Conservation (phyloP, 2,113 vertebrate genomes). For the Barnardius zonarius region DNA sequence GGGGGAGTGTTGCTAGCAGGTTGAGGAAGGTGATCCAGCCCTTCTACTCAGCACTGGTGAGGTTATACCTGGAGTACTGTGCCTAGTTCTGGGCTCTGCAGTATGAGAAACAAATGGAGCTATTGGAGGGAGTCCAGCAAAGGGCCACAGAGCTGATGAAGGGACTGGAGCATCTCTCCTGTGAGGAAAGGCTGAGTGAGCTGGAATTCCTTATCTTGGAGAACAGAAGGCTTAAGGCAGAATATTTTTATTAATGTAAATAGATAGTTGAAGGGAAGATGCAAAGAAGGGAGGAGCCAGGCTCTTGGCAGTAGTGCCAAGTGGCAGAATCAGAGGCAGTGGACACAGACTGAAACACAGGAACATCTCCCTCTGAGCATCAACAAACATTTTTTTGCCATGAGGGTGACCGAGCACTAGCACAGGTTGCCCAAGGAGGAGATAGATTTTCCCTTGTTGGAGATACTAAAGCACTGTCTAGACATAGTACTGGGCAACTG, state of each 20-base stretch:
- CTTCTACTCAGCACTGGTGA: neutral
- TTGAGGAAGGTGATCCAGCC: neutral
- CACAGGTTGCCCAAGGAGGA: neutral
- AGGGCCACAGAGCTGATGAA: neutral
- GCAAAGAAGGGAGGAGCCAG: neutral
- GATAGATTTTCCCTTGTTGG: fast-evolving
- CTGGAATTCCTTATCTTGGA: neutral
- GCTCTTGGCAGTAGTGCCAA: neutral
- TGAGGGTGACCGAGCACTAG: neutral
- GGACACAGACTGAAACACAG: neutral
- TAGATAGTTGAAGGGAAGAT: neutral
- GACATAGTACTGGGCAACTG: neutral
- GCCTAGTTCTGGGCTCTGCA: neutral
- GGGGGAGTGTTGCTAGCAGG: neutral
- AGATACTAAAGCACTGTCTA: neutral
- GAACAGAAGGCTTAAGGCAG: neutral
- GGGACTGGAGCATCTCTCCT: neutral
- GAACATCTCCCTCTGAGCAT: neutral
- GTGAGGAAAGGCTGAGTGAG: neutral
- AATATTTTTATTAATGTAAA: neutral
- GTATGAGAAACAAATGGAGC: neutral
- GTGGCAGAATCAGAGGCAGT: neutral
- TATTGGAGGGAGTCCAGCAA: neutral
- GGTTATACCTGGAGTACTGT: neutral
- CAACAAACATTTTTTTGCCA: neutral